Evolutionary conservation across 2,113 vertebrate genomes (phyloP), one percentile per base, ranked within the genome.

Genomic region (Prinia subflava): DNA sequence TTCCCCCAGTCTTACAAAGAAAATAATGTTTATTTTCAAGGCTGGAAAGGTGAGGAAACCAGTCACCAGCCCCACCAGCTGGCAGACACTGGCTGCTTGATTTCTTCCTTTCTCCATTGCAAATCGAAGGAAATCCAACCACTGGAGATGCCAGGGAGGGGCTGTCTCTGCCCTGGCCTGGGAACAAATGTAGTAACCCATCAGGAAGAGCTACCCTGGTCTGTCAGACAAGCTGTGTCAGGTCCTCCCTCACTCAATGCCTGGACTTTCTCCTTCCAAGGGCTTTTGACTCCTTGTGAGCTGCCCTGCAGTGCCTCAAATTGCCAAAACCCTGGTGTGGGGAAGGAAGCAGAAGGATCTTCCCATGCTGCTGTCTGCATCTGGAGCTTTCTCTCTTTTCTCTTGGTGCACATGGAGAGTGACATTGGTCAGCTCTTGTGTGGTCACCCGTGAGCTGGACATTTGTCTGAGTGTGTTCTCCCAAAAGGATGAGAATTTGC

Each of bases 371-470:
- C 35, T 75, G 28, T 42, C 65, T 78, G 44, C 22, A 15, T 19
- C 30, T 41, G 23, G 21, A 35, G 31, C 28, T 57, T 70, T 92
- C 13, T 27, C 31, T 28, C 4, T 52, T 67, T 62, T 44, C 42
- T 64, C 30, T 53, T 30, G 6, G 14, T n/a, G 44, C 23, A 55
- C 33, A 13, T n/a, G 30, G 37, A 75, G 35, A 39, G 12, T 1
- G 11, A 19, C 65, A 1, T 13, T 35, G 41, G 19, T 50, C 83
- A 68, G 27, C 31, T 87, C 55, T 24, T 1, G 0, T 1, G 1
- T 14, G 25, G 52, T 70, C 2, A 0, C 17, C 23, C 9, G 0
- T 46, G 57, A 85, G 42, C 46, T 57, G 49, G 63, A 68, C 11
- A 3, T 71, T 87, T 74, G 28, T 47, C 46, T 76, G 41, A 71